Percentiles rank a stretch among this genome's conserved stretches.
Evolutionary conservation across 2,888 invertebrate genomes (phyloP).

Genomic region (Cryptophagus acutangulus): DNA sequence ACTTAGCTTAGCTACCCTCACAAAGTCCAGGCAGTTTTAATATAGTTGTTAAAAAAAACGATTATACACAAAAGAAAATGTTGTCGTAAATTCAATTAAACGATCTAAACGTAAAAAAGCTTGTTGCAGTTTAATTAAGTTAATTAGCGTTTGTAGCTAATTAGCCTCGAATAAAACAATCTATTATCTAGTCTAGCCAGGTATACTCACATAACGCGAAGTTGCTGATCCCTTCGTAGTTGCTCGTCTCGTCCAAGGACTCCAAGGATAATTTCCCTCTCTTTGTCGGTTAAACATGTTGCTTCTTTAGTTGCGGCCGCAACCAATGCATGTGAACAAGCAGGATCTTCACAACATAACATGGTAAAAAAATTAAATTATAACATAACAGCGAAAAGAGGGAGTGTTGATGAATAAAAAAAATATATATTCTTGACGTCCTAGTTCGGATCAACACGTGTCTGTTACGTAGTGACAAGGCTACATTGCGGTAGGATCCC

Average conservation of each 20-base stretch:
- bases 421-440: too few species aligned
- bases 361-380: constrained; percentile 12
- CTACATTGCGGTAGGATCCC: neutral
- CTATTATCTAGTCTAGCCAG: too few species aligned
- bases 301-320: constrained; percentile 44
- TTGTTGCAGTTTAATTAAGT: too few species aligned
- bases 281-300: constrained; percentile 41
- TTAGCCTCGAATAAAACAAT: too few species aligned
- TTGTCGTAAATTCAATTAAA: too few species aligned
- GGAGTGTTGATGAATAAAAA: neutral
- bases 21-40: too few species aligned
- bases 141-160: too few species aligned
- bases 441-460: constrained; percentile 4
- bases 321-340: constrained; percentile 42
- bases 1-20: too few species aligned
- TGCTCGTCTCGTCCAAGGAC: constrained; percentile 54
- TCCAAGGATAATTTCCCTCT: constrained; percentile 53
- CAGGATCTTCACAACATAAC: constrained; percentile 41
- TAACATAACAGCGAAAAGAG: neutral
- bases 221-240: constrained; percentile 51
- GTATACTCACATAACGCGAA: constrained; percentile 52
- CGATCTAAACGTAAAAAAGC: too few species aligned
- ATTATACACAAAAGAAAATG: too few species aligned
- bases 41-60: too few species aligned
- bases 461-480: too few species aligned